A percentile compares a stretch with the other conserved stretches of the same genome.
phyloP scores from a whole-genome alignment of 1,140 invertebrate species.

The Camponotus pennsylvanicus region DNA sequence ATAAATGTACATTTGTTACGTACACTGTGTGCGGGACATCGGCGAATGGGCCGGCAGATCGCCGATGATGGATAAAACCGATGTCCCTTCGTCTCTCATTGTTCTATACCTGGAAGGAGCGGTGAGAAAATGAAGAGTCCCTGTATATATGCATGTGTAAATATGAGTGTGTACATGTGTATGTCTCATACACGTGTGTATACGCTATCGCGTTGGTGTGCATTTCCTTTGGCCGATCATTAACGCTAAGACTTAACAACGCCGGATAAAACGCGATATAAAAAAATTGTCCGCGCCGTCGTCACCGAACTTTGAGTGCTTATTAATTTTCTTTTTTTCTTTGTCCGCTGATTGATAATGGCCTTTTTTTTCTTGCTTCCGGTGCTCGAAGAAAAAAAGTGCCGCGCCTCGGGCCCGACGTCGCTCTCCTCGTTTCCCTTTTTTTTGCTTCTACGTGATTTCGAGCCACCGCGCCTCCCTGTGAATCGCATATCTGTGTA shows the following conservation, averaged over 20 bases:
- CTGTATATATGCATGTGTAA: not conserved
- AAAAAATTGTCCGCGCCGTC: constrained; percentile 72
- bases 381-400: constrained; percentile 41
- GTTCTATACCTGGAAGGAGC: constrained; percentile 32
- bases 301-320: constrained; percentile 52
- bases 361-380: not conserved
- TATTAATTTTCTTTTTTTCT: constrained; percentile 1
- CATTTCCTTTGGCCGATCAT: constrained; percentile 72
- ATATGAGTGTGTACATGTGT: constrained; percentile 18
- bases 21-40: not conserved
- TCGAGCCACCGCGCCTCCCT: constrained; percentile 30
- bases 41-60: not conserved
- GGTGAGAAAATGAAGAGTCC: constrained; percentile 38
- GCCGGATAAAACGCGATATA: constrained; percentile 71
- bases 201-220: constrained; percentile 58
- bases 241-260: constrained; percentile 74
- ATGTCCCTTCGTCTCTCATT: constrained; percentile 17
- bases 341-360: constrained; percentile 18
- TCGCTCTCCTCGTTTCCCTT: constrained; percentile 35
- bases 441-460: constrained; percentile 7
- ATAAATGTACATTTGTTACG: constrained; percentile 16
- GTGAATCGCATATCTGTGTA: not conserved
- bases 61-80: not conserved
- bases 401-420: constrained; percentile 44
- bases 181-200: constrained; percentile 41